Percentiles rank a stretch among this genome's conserved stretches.
Evolutionary conservation across 1,140 invertebrate genomes (phyloP).

Genomic region (Drusus annulatus): DNA sequence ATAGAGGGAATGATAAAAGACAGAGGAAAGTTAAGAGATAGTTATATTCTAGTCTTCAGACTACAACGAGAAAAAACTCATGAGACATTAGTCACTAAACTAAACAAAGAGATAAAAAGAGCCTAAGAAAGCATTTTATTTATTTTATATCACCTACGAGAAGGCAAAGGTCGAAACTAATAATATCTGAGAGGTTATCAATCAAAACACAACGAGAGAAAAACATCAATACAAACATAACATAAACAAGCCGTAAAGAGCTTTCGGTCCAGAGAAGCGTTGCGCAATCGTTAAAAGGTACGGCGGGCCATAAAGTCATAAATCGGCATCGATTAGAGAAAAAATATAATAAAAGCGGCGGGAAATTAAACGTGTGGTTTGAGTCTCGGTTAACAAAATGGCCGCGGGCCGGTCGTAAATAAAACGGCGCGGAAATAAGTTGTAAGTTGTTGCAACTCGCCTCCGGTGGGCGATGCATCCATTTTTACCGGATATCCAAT

Average conservation of each 20-base stretch:
- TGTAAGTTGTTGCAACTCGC: background rate
- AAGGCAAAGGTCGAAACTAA: too few relatives aligned
- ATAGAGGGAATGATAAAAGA: too few relatives aligned
- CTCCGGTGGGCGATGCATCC: constrained; percentile 24
- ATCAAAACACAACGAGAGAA: background rate
- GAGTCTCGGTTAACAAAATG: constrained; percentile 32
- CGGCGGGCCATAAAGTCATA: background rate
- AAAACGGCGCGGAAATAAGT: constrained; percentile 14
- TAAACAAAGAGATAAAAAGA: too few relatives aligned
- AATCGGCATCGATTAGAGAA: constrained; percentile 34
- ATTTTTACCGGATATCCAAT: background rate
- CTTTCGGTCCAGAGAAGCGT: background rate
- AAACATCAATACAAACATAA: background rate
- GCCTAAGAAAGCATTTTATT: too few relatives aligned
- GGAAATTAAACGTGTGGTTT: constrained; percentile 34
- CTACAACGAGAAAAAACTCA: too few relatives aligned
- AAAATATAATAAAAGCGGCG: constrained; percentile 30
- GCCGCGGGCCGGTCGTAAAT: constrained; percentile 31
- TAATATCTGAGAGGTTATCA: background rate
- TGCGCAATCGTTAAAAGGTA: background rate
- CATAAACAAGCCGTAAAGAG: constrained; percentile 24
- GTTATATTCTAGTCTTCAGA: too few relatives aligned
- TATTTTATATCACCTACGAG: too few relatives aligned
- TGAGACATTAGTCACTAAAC: too few relatives aligned
- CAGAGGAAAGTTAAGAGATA: too few relatives aligned